A percentile compares a stretch with the other conserved stretches of the same genome.
Conservation (phyloP, 2,113 vertebrate genomes). For the Laticauda colubrina region DNA sequence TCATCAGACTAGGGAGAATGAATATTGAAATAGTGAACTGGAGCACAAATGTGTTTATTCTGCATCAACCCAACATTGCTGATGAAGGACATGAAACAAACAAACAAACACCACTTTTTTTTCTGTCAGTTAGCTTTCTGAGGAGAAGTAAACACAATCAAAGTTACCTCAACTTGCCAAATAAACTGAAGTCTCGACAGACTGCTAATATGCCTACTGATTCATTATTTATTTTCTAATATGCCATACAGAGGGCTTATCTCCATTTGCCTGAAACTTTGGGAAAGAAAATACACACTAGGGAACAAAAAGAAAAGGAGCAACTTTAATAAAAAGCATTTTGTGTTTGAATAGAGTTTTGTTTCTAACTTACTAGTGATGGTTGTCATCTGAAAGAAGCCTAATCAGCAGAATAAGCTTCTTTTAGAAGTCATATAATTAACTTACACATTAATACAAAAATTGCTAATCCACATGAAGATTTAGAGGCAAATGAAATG, state of each 20-base stretch:
- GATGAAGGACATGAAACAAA: not conserved
- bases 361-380: constrained; percentile 11
- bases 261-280: not conserved
- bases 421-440: constrained; percentile 17
- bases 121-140: not conserved
- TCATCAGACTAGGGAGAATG: not conserved
- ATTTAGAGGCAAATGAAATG: not conserved
- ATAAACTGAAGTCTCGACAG: not conserved
- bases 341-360: constrained; percentile 3
- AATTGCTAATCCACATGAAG: constrained; percentile 1
- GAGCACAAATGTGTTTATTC: not conserved
- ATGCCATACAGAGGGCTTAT: constrained; percentile 6
- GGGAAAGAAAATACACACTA: constrained; percentile 1
- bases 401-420: constrained; percentile 21
- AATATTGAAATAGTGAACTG: not conserved
- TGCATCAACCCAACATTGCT: not conserved
- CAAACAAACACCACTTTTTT: not conserved
- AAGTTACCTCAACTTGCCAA: not conserved
- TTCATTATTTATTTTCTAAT: constrained; percentile 13
- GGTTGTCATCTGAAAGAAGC: constrained; percentile 25
- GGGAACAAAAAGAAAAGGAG: constrained; percentile 2
- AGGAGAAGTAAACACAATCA: not conserved
- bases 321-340: constrained; percentile 12
- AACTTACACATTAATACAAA: not conserved
- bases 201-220: constrained; percentile 14